phyloP scores from a whole-genome alignment of 2,888 invertebrate genomes.

The Cremastinae sp. region DNA sequence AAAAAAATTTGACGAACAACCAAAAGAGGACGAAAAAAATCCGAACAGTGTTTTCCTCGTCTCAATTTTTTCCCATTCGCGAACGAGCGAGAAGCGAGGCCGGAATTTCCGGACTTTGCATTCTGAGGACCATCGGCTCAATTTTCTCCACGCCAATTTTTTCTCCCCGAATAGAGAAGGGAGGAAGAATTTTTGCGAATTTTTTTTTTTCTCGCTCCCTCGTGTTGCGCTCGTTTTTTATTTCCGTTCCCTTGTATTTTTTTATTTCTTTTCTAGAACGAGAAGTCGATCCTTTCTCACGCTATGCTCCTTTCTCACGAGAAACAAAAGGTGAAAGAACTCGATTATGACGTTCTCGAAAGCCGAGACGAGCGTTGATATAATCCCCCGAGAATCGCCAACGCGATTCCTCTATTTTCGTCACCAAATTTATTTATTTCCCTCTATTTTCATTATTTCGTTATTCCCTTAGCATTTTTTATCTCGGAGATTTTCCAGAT shows the following conservation, averaged over 20 bases:
- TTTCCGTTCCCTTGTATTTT: not conserved
- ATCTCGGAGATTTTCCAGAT: no score
- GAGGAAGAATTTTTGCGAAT: not conserved
- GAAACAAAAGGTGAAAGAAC: conserved; percentile 39
- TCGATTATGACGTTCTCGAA: not conserved
- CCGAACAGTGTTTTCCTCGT: not conserved
- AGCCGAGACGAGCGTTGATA: conserved; percentile 14
- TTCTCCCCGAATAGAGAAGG: not conserved
- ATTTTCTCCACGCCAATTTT: conserved; percentile 6
- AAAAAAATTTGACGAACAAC: not conserved
- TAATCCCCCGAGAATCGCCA: conserved; percentile 19
- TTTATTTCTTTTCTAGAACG: not conserved
- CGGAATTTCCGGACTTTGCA: conserved; percentile 40
- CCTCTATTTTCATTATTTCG: no score
- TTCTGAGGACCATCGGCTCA: conserved; percentile 14
- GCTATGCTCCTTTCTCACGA: conserved; percentile 30
- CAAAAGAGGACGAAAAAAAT: not conserved
- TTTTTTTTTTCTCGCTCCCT: not conserved
- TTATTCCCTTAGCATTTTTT: no score
- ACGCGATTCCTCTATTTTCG: not conserved
- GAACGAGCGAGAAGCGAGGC: conserved; percentile 8
- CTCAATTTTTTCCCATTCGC: not conserved
- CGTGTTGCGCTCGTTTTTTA: conserved; percentile 1
- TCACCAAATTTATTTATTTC: no score
- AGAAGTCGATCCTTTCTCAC: conserved; percentile 36